Evolutionary conservation across 2,888 invertebrate species (phyloP).

Genomic region (Pristionchus japonicus): DNA sequence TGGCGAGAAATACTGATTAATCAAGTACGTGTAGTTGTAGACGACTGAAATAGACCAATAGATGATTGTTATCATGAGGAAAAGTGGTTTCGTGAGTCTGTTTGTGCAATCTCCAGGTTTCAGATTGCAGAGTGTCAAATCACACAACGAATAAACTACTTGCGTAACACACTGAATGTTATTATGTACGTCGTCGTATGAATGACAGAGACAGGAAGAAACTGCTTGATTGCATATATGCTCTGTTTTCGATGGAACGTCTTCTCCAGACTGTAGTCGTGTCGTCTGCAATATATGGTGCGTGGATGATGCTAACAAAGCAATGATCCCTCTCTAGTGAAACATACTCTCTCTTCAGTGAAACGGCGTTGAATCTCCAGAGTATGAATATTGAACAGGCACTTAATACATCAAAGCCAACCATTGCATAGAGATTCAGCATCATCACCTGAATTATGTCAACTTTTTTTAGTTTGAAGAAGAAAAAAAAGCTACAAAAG

Average conservation of each 20-base stretch:
- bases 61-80: too few species aligned
- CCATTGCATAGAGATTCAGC: background rate
- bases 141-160: too few species aligned
- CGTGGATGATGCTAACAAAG: background rate
- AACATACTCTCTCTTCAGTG: background rate
- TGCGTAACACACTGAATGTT: background rate
- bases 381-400: background rate
- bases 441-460: background rate
- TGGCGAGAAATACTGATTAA: background rate
- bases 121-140: too few species aligned
- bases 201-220: background rate
- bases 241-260: background rate
- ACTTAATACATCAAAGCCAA: background rate
- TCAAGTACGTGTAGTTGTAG: background rate
- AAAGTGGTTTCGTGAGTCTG: too few species aligned
- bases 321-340: too few species aligned
- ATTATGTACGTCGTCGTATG: background rate
- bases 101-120: too few species aligned
- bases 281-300: background rate
- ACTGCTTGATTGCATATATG: background rate
- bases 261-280: background rate
- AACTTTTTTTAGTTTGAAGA: background rate
- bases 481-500: background rate
- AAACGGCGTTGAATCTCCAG: background rate
- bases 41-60: too few species aligned